Percentiles rank a stretch among this genome's conserved stretches.
Conservation (phyloP, 2,888 invertebrate genomes). For the Pseudeuparius sepicola region DNA sequence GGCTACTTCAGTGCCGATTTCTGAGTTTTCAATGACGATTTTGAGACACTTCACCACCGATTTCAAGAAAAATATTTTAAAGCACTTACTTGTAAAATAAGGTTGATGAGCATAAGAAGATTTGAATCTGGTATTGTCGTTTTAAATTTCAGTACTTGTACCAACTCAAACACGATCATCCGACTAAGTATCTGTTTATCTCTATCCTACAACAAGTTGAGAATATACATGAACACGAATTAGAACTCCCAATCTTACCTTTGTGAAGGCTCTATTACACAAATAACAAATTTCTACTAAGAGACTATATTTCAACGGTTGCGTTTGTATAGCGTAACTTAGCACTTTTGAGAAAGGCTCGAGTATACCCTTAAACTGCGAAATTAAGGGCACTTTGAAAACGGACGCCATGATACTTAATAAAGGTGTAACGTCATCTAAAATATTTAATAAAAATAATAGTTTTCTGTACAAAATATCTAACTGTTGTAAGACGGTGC, state of each 20-base stretch:
- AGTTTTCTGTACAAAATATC: slow-evolving; percentile 78
- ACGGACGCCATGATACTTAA: slow-evolving; percentile 68
- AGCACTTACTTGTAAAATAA: slow-evolving; percentile 62
- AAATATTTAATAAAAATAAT: slow-evolving; percentile 55
- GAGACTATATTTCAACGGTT: slow-evolving; percentile 65
- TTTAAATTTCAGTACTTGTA: slow-evolving; percentile 94
- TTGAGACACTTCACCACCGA: too few species aligned
- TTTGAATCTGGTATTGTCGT: slow-evolving; percentile 90
- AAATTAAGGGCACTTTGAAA: slow-evolving; percentile 75
- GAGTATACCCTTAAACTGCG: slow-evolving; percentile 73
- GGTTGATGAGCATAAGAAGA: slow-evolving; percentile 80
- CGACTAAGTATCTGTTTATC: slow-evolving; percentile 89
- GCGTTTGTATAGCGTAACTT: slow-evolving; percentile 86
- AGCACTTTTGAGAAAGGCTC: slow-evolving; percentile 95
- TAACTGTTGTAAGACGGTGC: slow-evolving; percentile 71
- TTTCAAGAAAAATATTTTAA: slow-evolving; percentile 2
- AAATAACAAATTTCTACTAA: slow-evolving; percentile 83
- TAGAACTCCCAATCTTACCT: slow-evolving; percentile 41
- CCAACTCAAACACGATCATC: slow-evolving; percentile 86
- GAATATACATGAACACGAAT: slow-evolving; percentile 2
- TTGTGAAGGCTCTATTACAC: slow-evolving; percentile 79
- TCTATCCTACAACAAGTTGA: slow-evolving; percentile 56
- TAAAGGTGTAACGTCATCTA: slow-evolving; percentile 60
- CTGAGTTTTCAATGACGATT: too few species aligned
- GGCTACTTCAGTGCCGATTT: too few species aligned